phyloP scores from a whole-genome alignment of 2,113 vertebrate species.

The Rhinolophus ferrumequinum region DNA sequence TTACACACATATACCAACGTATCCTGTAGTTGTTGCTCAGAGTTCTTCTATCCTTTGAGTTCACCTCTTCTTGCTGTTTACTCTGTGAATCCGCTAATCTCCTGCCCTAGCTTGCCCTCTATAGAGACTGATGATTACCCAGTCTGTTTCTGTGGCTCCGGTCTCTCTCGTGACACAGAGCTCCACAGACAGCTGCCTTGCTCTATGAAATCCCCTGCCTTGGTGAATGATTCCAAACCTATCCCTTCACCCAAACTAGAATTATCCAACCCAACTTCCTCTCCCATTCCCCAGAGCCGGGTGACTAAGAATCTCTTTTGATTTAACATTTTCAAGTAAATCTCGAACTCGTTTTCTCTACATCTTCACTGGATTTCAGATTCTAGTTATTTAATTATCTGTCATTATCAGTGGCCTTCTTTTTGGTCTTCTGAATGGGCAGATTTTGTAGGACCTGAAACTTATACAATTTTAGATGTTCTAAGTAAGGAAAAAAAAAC shows the following conservation, averaged over 20 bases:
- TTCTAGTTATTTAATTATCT: background rate
- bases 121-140: background rate
- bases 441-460: constrained; percentile 2
- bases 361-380: background rate
- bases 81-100: background rate
- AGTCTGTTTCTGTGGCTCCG: background rate
- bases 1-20: accelerated
- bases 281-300: background rate
- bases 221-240: background rate
- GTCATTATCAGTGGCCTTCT: background rate
- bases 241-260: background rate
- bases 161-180: background rate
- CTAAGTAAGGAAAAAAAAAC: background rate
- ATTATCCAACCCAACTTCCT: background rate
- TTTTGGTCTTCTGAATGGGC: background rate
- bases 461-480: background rate
- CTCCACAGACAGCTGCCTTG: background rate
- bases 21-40: background rate
- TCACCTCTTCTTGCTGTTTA: background rate
- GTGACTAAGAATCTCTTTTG: background rate
- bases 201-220: background rate
- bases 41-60: background rate
- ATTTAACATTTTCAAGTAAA: constrained; percentile 27
- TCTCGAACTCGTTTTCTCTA: background rate
- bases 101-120: background rate